Evolutionary conservation across 2,888 invertebrate species (phyloP).

Genomic region (Merodon equestris): DNA sequence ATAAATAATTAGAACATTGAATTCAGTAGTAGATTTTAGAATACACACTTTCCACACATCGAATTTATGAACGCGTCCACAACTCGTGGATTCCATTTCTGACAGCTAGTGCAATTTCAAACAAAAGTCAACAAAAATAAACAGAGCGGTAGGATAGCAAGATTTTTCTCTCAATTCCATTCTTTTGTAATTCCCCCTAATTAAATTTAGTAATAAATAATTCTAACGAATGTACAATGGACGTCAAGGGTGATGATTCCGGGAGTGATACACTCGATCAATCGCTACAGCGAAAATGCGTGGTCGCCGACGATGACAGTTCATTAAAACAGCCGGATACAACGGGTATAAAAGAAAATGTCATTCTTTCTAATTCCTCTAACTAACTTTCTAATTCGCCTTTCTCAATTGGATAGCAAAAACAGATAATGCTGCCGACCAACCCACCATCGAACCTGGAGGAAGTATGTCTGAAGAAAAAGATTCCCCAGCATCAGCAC

Average conservation of each 20-base stretch:
- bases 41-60: neutral
- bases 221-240: constrained; percentile 71
- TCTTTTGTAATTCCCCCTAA: constrained; percentile 55
- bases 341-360: constrained; percentile 56
- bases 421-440: constrained; percentile 70
- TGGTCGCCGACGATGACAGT: constrained; percentile 72
- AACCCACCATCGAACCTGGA: constrained; percentile 60
- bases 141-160: constrained; percentile 59
- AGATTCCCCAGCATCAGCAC: constrained; percentile 68
- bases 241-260: constrained; percentile 75
- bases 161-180: constrained; percentile 38
- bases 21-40: constrained; percentile 18
- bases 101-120: constrained; percentile 65
- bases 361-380: no score
- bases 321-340: constrained; percentile 67
- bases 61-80: constrained; percentile 13
- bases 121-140: constrained; percentile 69
- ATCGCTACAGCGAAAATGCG: constrained; percentile 75
- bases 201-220: constrained; percentile 58
- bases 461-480: constrained; percentile 60
- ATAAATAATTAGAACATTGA: neutral
- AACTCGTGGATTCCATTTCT: constrained; percentile 33
- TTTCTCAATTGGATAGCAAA: no score
- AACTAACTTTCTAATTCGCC: no score
- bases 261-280: constrained; percentile 76